phyloP scores from a whole-genome alignment of 2,113 vertebrate genomes.

The Rhombomys opimus region DNA sequence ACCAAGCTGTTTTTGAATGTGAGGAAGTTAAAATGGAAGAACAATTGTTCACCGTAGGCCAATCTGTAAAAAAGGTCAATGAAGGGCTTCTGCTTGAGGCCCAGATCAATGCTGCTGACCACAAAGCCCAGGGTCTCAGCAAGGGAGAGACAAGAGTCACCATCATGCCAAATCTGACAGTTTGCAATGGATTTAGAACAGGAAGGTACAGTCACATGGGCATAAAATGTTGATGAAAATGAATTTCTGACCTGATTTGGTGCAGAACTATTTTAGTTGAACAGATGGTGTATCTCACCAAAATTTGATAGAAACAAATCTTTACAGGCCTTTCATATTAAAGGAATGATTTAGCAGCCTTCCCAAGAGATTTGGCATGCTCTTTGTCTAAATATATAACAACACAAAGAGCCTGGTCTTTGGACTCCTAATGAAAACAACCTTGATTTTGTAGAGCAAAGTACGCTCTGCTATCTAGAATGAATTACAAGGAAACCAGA shows the following conservation, averaged over 20 bases:
- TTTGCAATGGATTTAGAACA: conserved; percentile 3
- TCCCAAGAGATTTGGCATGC: conserved; percentile 58
- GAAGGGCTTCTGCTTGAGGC: background rate
- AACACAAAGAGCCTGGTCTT: conserved; percentile 72
- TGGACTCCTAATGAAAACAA: conserved; percentile 81
- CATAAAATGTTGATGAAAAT: conserved; percentile 53
- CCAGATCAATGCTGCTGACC: background rate
- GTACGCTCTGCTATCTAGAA: conserved; percentile 54
- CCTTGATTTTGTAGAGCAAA: conserved; percentile 73
- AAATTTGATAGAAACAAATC: conserved; percentile 80
- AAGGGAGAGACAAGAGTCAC: background rate
- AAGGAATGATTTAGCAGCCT: conserved; percentile 79
- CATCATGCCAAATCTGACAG: background rate
- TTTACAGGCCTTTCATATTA: conserved; percentile 58
- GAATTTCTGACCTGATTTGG: conserved; percentile 62
- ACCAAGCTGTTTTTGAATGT: background rate
- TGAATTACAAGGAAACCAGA: conserved; percentile 65
- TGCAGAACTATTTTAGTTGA: conserved; percentile 56
- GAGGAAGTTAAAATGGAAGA: conserved; percentile 7
- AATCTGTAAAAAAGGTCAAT: background rate
- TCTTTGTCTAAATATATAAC: conserved; percentile 73
- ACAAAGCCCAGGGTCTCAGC: background rate
- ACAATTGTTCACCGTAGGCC: background rate
- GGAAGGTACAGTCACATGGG: background rate
- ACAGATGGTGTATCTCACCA: conserved; percentile 75